These are phyloP conservation scores for Eupithecia insigniata DNA, from an alignment of 2,888 invertebrate genomes.

Conservation along the genomic window DNA sequence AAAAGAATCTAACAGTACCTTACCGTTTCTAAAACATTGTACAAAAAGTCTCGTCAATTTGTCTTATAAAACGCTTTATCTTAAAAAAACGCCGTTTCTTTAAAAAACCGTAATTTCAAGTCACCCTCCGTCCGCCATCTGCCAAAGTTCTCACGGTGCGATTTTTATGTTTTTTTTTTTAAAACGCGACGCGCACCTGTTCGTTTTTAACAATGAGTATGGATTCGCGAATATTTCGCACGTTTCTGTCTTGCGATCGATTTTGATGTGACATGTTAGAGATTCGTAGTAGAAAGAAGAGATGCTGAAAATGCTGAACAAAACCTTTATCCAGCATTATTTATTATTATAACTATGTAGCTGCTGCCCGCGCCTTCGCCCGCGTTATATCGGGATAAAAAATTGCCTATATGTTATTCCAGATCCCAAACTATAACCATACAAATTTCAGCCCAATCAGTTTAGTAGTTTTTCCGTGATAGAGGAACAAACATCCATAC, in stretches of 20 bases:
- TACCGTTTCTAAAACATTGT: neutral
- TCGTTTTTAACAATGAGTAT: neutral
- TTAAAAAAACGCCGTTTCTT: conserved; percentile 7
- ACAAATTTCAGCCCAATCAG: no score
- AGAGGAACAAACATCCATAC: no score
- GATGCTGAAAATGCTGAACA: no score
- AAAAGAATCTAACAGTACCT: neutral
- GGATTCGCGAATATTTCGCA: conserved; percentile 5
- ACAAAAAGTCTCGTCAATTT: conserved; percentile 9
- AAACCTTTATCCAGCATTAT: no score
- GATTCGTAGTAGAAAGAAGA: neutral
- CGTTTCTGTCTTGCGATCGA: neutral
- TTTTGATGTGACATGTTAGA: neutral
- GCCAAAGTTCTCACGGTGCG: conserved; percentile 46
- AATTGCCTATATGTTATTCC: no score
- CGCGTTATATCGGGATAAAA: no score
- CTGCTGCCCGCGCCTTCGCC: no score
- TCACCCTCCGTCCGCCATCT: conserved; percentile 38
- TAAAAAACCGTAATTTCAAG: conserved; percentile 25
- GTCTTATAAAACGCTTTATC: conserved; percentile 3
- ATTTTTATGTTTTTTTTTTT: conserved; percentile 38
- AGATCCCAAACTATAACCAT: no score
- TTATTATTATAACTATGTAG: no score
- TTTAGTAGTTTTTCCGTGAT: no score
- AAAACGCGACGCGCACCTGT: conserved; percentile 8